A percentile compares a stretch with the other conserved stretches of the same genome.
Conservation (phyloP, 2,797 vertebrate species). For the Chiloscyllium punctatum region DNA sequence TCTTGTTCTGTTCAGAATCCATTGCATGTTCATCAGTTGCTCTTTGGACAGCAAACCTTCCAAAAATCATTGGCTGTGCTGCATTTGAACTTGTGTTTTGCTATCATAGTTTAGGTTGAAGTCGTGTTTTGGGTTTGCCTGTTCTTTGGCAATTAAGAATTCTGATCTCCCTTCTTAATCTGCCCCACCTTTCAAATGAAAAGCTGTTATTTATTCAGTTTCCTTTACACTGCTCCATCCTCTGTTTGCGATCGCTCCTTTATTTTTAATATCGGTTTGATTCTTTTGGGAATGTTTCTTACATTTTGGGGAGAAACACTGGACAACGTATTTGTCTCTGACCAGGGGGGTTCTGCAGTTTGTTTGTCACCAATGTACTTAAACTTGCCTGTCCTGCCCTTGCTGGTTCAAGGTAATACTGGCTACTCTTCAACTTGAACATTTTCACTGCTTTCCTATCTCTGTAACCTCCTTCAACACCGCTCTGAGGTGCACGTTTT, state of each 20-base stretch:
- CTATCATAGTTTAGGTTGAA: not conserved
- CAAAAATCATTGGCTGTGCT: not conserved
- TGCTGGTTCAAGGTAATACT: not conserved
- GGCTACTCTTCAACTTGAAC: not conserved
- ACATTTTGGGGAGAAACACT: not conserved
- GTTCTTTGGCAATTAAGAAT: not conserved
- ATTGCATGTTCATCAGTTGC: not conserved
- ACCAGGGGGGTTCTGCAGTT: not conserved
- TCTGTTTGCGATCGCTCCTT: not conserved
- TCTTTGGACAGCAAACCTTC: not conserved
- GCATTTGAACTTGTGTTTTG: not conserved
- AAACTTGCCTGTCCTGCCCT: not conserved
- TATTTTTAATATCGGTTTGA: not conserved
- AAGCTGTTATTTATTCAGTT: no score
- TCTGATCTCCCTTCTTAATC: not conserved
- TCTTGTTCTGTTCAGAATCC: not conserved
- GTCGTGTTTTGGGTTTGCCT: not conserved
- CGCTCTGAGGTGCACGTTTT: not conserved
- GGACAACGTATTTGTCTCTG: not conserved
- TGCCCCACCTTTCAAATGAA: no score
- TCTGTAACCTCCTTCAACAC: not conserved
- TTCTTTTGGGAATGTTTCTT: not conserved
- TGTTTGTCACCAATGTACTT: not conserved
- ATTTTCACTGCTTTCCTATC: not conserved
- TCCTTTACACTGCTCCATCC: not conserved